These are phyloP conservation scores for Chlorodrepanis virens DNA, from an alignment of 2,113 vertebrate genomes.

Conservation along the genomic window DNA sequence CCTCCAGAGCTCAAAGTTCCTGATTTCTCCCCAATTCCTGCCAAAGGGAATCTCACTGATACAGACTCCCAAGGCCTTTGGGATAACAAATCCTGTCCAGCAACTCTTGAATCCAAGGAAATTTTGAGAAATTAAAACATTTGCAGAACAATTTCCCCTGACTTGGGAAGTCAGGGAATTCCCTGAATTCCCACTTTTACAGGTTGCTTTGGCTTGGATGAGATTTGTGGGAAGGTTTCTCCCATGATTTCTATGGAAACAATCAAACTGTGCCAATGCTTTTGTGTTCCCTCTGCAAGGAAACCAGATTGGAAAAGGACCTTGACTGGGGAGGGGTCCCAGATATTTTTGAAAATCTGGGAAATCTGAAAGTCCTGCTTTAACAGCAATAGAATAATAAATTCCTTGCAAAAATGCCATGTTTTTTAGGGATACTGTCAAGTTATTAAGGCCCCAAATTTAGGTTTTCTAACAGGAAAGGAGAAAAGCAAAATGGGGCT, in stretches of 20 bases:
- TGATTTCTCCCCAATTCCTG: no score
- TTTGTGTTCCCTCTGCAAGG: not conserved
- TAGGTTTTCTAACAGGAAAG: not conserved
- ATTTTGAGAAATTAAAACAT: not conserved
- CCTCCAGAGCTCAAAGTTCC: not conserved
- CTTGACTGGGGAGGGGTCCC: not conserved
- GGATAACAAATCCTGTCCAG: not conserved
- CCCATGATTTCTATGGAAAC: not conserved
- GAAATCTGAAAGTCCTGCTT: not conserved
- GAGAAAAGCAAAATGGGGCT: not conserved
- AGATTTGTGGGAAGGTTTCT: not conserved
- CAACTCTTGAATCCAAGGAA: not conserved
- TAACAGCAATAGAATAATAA: constrained; percentile 3
- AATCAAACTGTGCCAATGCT: not conserved
- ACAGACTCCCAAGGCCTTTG: not conserved
- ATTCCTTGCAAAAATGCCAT: not conserved
- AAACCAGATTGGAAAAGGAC: not conserved
- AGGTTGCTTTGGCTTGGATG: not conserved
- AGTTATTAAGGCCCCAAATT: not conserved
- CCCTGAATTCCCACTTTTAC: not conserved
- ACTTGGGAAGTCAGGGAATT: not conserved
- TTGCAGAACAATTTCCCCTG: not conserved
- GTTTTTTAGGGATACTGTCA: not conserved
- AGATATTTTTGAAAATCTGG: constrained; percentile 17
- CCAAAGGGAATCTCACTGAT: not conserved